Evolutionary conservation across 1,140 invertebrate genomes (phyloP), one percentile per base, ranked within the genome.

Genomic region (Probaryconus sp.): DNA sequence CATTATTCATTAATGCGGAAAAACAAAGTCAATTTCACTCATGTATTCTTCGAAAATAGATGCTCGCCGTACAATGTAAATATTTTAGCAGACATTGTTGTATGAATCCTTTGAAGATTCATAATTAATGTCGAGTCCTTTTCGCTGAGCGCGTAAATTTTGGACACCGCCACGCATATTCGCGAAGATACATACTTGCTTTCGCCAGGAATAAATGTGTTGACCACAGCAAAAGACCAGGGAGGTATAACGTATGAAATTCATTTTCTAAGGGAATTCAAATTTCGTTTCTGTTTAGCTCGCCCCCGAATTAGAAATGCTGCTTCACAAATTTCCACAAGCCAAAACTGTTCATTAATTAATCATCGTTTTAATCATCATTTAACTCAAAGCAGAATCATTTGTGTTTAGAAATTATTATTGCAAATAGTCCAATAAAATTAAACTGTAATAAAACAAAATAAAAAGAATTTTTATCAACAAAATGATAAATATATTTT

Each of bases 51-150:
- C 10, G 55, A 33, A 31, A 69, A 60, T 60, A 40, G 40, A 45
- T 21, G 38, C 47, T 47, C 61, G 55, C 50, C 48, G 53, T 51
- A 47, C 38, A 47, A 60, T 31, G 47, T 69, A 69, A 50, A 68
- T 68, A 51, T 60, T 60, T 61, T 37, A 69, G 20, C 16, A 20
- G 31, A 47, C 28, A 10, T 31, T 48, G 51, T 69, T 61, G 31
- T 45, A 61, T 69, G 65, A 35, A 45, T 47, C 42, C 35, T 58
- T 58, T 50, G 35, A 60, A 58, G 64, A 58, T 68, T 60, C 64
- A 68, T 68, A 60, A 60, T 68, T 68, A 68, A 68, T 68, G 30
- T 20, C 30, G 5, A 40, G 47, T 51, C 60, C 20, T 51, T n/a
- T n/a, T 45, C 24, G 42, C 40, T 16, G 18, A 48, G 42, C 21